Evolutionary conservation across 2,113 vertebrate genomes (phyloP).

Genomic region (Notothenia coriiceps): DNA sequence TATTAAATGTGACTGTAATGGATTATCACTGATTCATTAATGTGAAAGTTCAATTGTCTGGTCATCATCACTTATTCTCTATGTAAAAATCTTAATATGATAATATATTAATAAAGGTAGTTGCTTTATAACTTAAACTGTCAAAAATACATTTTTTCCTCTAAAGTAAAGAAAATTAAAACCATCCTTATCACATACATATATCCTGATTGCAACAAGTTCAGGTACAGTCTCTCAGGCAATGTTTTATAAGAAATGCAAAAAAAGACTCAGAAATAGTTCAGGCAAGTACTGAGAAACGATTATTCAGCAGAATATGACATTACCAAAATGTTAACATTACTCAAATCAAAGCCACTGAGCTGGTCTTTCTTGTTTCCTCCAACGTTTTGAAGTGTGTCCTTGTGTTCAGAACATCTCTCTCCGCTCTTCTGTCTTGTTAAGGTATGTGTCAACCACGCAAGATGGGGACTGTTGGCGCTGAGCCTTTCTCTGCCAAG

Average conservation of each 20-base stretch:
- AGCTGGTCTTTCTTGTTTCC: background rate
- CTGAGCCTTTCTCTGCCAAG: slow-evolving; percentile 96
- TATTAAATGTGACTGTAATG: no score
- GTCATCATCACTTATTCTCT: no score
- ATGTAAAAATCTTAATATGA: no score
- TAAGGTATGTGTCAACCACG: slow-evolving; percentile 94
- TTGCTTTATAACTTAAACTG: background rate
- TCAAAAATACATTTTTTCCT: no score
- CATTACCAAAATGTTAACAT: background rate
- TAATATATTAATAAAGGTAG: background rate
- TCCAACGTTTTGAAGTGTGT: background rate
- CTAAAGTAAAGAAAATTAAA: no score
- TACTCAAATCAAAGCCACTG: background rate
- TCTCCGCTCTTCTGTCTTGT: slow-evolving; percentile 41
- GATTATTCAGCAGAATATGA: background rate
- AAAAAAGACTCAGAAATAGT: slow-evolving; percentile 23
- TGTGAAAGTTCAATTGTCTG: no score
- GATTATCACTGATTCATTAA: no score
- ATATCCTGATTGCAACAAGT: slow-evolving; percentile 33
- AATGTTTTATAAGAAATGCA: slow-evolving; percentile 40
- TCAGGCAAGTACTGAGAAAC: slow-evolving; percentile 3
- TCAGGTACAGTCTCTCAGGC: slow-evolving; percentile 22
- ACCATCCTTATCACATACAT: no score
- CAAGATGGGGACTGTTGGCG: slow-evolving; percentile 90
- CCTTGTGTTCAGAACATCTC: background rate